Base-by-base conservation (phyloP, 1,140 invertebrate species). In the Wasmannia auropunctata region DNA sequence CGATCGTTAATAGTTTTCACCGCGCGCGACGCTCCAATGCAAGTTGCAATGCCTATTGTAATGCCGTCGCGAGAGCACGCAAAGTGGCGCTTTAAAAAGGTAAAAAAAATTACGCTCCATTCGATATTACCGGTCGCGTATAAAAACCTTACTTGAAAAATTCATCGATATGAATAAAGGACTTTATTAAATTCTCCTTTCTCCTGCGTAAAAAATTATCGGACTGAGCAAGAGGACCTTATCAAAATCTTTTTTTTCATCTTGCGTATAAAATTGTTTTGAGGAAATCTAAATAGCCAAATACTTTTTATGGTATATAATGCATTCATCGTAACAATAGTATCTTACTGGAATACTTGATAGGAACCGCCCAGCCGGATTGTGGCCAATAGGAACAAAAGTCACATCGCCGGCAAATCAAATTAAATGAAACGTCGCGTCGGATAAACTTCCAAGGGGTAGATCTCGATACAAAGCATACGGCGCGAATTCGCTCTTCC, bases 1-100 rank as follows among this genome's bases (percentile, higher is more conserved):
- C 10, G 62, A 89, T 88, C 60, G 67, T 87, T 84, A 77, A n/a
- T 62, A 70, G 63, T 54, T 81, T 70, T 25, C 77, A 83, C 58
- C n/a, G n/a, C 69, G 43, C 51, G 25, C 49, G 22, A 67, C 46
- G 69, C 67, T 49, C 87, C 49, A 80, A 72, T 79, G 43, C 34
- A 72, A 8, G 10, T 51, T 58, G 43, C 34, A 25, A 19, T 19
- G 11, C 31, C 19, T 65, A n/a, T 28, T 40, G 8, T 51, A 51
- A 65, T 58, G 11, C 37, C 56, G 28, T 56, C 56, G 28, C 49
- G 11, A 77, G 46, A 60, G 19, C 74, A 56, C 28, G 34, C 63
- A 22, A 58, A 22, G 40, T 63, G 34, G 31, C 3, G 34, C 31
- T 8, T 22, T 40, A 14, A 65, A 40, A 56, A 70, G n/a, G n/a